Base-by-base conservation (phyloP, 2,797 vertebrate species). In the Sebastes oblongus region DNA sequence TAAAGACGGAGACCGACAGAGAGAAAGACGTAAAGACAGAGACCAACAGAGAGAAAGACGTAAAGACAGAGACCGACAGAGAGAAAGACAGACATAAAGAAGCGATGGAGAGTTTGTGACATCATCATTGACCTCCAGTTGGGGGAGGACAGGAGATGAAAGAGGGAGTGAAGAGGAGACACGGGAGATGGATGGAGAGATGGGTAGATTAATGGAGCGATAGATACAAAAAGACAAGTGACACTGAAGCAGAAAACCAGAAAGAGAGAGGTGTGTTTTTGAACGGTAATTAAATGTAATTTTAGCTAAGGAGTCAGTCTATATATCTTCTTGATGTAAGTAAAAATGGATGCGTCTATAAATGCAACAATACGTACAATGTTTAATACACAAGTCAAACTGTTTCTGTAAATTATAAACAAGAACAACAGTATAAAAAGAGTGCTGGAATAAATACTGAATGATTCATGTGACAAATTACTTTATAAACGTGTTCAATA, bases 91-190 rank as follows among this genome's bases (percentile, higher is more conserved):
- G 14, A 27, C 7, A 27, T 39, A 39, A 39, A 39, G 36, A 13
- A 39, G 36, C 36, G 12, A 39, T 39, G 59, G 14, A 46, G 65
- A 81, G 64, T 64, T 71, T 54, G 65, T 75, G 83, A 80, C 77
- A 78, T 85, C 69, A 83, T 83, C 58, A 71, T 81, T 78, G 79
- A 88, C 72, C 78, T 72, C n/a, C 60, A 50, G 12, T 9, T 61
- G 60, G 42, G 29, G 64, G 75, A 68, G 62, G 80, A 58, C 14
- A 14, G 73, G 6, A 65, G 67, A 65, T 34, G 65, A 58, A n/a
- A 46, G 27, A 11, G 34, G 70, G 32, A 32, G 13, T 14, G 2
- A n/a, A 10, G 20, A 22, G 70, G 12, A 68, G 55, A 73, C 66
- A 73, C 66, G 59, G 30, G 32, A 58, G 68, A 82, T 46, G 66